Evolutionary conservation across 1,140 invertebrate species (phyloP).

Genomic region (Ditylenchus dipsaci): DNA sequence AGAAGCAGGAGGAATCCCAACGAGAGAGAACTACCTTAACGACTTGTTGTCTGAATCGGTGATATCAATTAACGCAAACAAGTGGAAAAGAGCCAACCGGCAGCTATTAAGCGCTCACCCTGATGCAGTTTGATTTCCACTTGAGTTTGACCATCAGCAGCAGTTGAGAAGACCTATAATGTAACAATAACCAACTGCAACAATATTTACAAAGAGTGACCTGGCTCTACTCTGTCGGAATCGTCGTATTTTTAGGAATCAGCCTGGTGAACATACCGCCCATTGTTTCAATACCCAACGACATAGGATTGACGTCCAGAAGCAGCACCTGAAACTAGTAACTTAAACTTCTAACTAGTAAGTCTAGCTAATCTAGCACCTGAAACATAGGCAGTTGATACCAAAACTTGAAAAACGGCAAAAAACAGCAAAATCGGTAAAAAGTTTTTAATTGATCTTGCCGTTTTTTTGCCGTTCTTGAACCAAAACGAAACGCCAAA

Average conservation of each 20-base stretch:
- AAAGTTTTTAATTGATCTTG: too few species aligned
- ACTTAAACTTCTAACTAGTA: too few species aligned
- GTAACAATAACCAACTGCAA: too few species aligned
- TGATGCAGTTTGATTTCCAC: conserved; percentile 89
- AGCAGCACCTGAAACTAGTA: conserved; percentile 60
- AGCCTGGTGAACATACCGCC: conserved; percentile 91
- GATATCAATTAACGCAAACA: too few species aligned
- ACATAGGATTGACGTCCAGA: conserved; percentile 88
- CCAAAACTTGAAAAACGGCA: too few species aligned
- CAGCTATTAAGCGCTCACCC: conserved; percentile 90
- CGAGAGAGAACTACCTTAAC: conserved; percentile 81
- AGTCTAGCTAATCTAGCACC: too few species aligned
- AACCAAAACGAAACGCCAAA: too few species aligned
- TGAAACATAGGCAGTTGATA: too few species aligned
- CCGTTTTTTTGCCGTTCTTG: too few species aligned
- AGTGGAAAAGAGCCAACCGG: conserved; percentile 52
- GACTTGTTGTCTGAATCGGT: conserved; percentile 87
- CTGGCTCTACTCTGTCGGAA: conserved; percentile 93
- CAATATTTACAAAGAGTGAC: too few species aligned
- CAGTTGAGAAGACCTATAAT: conserved; percentile 60
- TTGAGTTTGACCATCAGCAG: conserved; percentile 83
- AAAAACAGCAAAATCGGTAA: too few species aligned
- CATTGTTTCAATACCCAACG: conserved; percentile 83
- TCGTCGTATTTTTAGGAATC: conserved; percentile 90
- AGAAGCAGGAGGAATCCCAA: conserved; percentile 61